A percentile compares a stretch with the other conserved stretches of the same genome.
phyloP scores from a whole-genome alignment of 2,113 vertebrate species.

The Apodemus speciosus region DNA sequence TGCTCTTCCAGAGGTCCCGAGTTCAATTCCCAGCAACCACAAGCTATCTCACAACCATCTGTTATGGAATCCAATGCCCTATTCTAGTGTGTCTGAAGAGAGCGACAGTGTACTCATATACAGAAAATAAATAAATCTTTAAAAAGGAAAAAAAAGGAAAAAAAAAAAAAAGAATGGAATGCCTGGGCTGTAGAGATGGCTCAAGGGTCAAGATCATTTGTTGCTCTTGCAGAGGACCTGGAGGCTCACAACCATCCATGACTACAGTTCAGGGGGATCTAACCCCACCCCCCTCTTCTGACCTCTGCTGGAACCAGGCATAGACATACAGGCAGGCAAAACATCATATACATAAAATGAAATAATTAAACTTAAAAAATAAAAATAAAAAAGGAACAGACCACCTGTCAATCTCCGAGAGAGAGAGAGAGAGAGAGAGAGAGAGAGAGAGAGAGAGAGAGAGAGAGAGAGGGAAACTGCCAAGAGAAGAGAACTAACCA shows the following conservation, averaged over 20 bases:
- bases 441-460: background rate
- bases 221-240: background rate
- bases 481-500: background rate
- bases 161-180: background rate
- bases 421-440: background rate
- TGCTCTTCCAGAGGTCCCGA: too few relatives aligned
- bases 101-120: too few relatives aligned
- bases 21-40: too few relatives aligned
- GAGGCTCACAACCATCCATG: background rate
- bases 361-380: background rate
- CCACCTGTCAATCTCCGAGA: background rate
- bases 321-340: background rate
- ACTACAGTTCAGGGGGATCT: background rate
- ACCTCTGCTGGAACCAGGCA: background rate
- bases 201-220: background rate
- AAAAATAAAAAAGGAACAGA: background rate
- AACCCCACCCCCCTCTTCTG: fast-evolving
- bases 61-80: too few relatives aligned
- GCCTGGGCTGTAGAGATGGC: background rate
- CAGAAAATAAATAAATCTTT: too few relatives aligned
- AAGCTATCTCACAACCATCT: too few relatives aligned
- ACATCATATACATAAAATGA: background rate
- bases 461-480: background rate
- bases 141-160: too few relatives aligned
- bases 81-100: too few relatives aligned